Base-by-base conservation (phyloP, 64 coral and sea anemone genomes). In the Pocillopora damicornis region DNA sequence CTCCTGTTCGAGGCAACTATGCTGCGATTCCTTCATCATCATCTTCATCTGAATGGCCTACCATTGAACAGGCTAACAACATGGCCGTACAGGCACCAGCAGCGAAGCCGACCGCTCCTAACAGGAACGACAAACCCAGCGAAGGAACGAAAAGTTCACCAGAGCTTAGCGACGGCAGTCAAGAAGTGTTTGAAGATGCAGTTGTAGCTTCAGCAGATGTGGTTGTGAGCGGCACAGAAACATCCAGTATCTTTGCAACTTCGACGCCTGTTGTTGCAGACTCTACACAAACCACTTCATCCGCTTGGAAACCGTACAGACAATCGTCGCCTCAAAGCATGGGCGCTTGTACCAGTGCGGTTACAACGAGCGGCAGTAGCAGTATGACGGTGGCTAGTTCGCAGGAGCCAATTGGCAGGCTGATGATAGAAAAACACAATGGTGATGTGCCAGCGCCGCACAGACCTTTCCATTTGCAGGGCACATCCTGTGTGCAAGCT, bases 11-110 rank as follows among this genome's bases (percentile, higher is more conserved):
- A 25, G 90, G 90, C 37, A 95, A 95, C 79, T 99, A 88, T 38
- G 78, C 90, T 20, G 97, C 97, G 1, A 90, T 99, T 10, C 75
- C 93, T 4, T 95, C 88, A 36, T 88, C 93, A 9, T 95, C 88
- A 36, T 88, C 97, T 9, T 87, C 97, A 11, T 95, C 93, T 1
- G 97, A 99, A 74, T 99, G 97, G 97, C 97, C 97, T 4, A 99
- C 97, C 13, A 95, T 99, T 68, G 83, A 87, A 20, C 97, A 99
- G 81, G 97, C 97, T 5, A 95, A 99, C 38, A 95, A 88, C 57
- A 86, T 87, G 90, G 67, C 90, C 9, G 64, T 86, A 15, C 64
- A 72, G 65, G 65, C 81, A 6, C 64, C 81, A 4, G 37, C 63
- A 25, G 1, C 65, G 9, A 85, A 85, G 45, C 35, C 81, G 6